phyloP scores from a whole-genome alignment of 1,140 invertebrate species.

The Saccostrea glomerata region DNA sequence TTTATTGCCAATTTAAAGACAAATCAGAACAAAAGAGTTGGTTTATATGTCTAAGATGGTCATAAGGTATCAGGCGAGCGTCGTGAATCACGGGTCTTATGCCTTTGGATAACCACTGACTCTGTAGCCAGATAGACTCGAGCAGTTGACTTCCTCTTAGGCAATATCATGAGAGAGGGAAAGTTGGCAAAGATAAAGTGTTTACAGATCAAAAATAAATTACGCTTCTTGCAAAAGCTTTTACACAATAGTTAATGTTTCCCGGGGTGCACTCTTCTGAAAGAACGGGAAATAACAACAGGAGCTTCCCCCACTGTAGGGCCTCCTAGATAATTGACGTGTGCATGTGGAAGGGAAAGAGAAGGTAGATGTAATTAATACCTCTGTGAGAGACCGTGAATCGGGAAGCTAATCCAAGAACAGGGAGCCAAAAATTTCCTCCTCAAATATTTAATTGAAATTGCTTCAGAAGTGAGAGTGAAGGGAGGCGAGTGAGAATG shows the following conservation, averaged over 20 bases:
- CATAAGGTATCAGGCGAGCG: too few relatives aligned
- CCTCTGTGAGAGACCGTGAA: neutral
- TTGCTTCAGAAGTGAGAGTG: neutral
- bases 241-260: slow-evolving; percentile 30
- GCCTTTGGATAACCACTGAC: too few relatives aligned
- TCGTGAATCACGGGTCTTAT: too few relatives aligned
- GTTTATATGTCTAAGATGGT: too few relatives aligned
- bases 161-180: neutral
- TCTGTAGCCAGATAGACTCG: too few relatives aligned
- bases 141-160: too few relatives aligned
- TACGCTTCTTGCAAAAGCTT: slow-evolving; percentile 12
- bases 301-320: neutral
- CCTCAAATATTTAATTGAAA: slow-evolving; percentile 32
- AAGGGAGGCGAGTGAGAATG: neutral
- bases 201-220: slow-evolving; percentile 10
- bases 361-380: slow-evolving; percentile 11
- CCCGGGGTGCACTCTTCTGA: neutral
- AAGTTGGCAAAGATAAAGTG: slow-evolving; percentile 23
- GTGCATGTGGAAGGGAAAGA: slow-evolving; percentile 23
- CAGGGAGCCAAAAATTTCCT: neutral
- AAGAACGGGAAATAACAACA: slow-evolving; percentile 4
- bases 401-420: neutral
- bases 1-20: too few relatives aligned
- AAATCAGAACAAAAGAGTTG: too few relatives aligned
- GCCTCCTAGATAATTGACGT: slow-evolving; percentile 19